A percentile compares a stretch with the other conserved stretches of the same genome.
Conservation (phyloP, 2,888 invertebrate species). For the Nasonovia ribisnigri region DNA sequence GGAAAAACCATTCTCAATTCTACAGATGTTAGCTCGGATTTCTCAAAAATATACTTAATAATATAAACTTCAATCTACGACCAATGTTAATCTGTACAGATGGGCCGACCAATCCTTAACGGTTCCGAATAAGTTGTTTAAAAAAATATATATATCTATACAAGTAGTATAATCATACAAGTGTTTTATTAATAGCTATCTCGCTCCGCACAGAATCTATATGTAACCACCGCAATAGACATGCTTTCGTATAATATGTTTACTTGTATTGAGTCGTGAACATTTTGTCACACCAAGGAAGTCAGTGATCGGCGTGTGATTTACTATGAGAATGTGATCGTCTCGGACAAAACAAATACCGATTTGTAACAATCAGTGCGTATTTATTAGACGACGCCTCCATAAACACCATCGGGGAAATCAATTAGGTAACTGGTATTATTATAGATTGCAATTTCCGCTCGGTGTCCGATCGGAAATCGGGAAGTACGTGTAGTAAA, state of each 20-base stretch:
- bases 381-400: not conserved
- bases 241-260: not conserved
- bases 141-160: not conserved
- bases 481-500: not conserved
- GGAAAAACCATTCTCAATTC: not conserved
- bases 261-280: not conserved
- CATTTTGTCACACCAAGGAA: not conserved
- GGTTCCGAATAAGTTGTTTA: not conserved
- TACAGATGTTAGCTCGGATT: not conserved
- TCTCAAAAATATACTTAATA: not conserved
- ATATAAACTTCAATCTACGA: not conserved
- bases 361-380: not conserved
- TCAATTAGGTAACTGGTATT: not conserved
- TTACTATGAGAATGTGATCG: not conserved
- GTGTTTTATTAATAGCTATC: not conserved
- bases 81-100: not conserved
- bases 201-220: not conserved
- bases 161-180: not conserved
- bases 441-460: not conserved
- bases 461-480: not conserved
- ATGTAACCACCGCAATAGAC: not conserved
- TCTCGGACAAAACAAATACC: not conserved
- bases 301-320: constrained; percentile 8
- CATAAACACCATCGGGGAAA: not conserved
- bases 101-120: not conserved